These are phyloP conservation scores for Parotia lawesii DNA, from an alignment of 2,113 vertebrate genomes.

Conservation along the genomic window DNA sequence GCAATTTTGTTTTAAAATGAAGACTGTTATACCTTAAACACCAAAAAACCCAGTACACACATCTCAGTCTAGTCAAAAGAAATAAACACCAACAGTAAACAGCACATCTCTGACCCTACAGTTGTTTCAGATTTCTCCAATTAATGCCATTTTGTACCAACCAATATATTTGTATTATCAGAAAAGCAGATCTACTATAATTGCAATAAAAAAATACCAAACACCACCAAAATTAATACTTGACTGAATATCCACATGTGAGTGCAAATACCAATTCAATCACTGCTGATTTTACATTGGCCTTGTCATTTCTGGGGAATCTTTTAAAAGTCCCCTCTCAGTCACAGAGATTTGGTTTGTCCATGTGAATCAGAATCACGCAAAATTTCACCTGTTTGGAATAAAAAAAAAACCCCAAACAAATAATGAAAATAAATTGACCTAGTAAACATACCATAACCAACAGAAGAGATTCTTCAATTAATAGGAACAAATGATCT, in stretches of 20 bases:
- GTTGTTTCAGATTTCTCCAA: constrained; percentile 37
- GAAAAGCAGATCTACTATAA: constrained; percentile 17
- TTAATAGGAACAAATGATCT: not conserved
- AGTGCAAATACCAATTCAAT: constrained; percentile 64
- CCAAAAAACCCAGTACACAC: not conserved
- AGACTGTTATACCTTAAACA: not conserved
- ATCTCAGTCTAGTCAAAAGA: constrained; percentile 3
- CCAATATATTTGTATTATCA: constrained; percentile 31
- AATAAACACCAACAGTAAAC: not conserved
- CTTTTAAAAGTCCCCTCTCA: constrained; percentile 50
- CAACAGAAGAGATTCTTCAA: not conserved
- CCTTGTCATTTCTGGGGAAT: constrained; percentile 61
- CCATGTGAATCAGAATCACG: constrained; percentile 45
- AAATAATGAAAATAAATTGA: not conserved
- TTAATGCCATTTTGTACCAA: constrained; percentile 40
- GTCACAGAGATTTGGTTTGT: constrained; percentile 43
- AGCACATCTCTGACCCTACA: not conserved
- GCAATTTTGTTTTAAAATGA: not conserved
- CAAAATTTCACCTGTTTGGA: constrained; percentile 49
- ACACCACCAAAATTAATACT: not conserved
- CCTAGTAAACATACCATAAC: not conserved
- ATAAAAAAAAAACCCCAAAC: not conserved
- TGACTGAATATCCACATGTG: constrained; percentile 51
- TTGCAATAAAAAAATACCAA: not conserved
- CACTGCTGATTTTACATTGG: constrained; percentile 26